Evolutionary conservation across 2,113 vertebrate species (phyloP).

Genomic region (Salvelinus namaycush): DNA sequence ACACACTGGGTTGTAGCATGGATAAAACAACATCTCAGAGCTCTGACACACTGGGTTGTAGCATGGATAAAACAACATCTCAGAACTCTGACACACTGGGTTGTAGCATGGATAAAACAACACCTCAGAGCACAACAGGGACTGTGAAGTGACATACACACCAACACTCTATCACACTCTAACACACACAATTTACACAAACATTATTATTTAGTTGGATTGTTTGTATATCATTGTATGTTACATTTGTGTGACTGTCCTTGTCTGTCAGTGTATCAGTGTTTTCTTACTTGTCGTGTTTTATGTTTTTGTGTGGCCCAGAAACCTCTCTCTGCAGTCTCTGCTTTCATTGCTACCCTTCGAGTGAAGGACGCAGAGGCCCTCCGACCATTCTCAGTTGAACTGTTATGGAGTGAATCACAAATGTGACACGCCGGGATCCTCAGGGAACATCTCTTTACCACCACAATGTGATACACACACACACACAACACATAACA

Average conservation of each 20-base stretch:
- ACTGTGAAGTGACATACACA: too few relatives aligned
- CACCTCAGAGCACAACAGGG: too few relatives aligned
- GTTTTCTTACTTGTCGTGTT: too few relatives aligned
- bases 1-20: not conserved
- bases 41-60: not conserved
- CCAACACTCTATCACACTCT: too few relatives aligned
- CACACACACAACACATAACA: not conserved
- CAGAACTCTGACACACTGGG: not conserved
- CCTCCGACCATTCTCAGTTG: constrained; percentile 61
- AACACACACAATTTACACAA: too few relatives aligned
- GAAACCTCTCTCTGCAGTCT: constrained; percentile 33
- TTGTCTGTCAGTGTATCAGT: too few relatives aligned
- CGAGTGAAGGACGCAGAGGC: constrained; percentile 54
- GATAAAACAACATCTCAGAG: too few relatives aligned
- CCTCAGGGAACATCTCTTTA: constrained; percentile 54
- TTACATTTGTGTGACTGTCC: too few relatives aligned
- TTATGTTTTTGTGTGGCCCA: too few relatives aligned
- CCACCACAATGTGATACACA: constrained; percentile 43
- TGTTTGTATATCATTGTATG: too few relatives aligned
- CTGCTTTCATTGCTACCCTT: constrained; percentile 60
- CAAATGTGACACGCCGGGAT: constrained; percentile 61
- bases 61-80: too few relatives aligned
- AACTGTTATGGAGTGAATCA: constrained; percentile 68
- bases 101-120: not conserved
- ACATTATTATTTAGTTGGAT: too few relatives aligned